A percentile compares a stretch with the other conserved stretches of the same genome.
phyloP scores from a whole-genome alignment of 2,888 invertebrate species.

The Aquatica leii region DNA sequence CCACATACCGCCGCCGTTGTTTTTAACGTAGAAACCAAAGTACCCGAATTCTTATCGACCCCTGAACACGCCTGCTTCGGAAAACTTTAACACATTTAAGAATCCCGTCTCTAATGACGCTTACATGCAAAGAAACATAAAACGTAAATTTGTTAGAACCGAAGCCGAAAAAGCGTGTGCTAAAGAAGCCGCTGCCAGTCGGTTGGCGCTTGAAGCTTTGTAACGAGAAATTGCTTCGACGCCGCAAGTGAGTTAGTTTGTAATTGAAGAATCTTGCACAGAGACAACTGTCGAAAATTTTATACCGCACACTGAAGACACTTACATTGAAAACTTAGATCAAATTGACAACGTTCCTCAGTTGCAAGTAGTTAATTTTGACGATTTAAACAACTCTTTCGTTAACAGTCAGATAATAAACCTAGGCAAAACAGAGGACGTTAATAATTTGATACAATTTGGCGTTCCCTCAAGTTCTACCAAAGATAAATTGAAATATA shows the following conservation, averaged over 20 bases:
- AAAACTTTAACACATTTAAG: slow-evolving; percentile 16
- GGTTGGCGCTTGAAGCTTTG: slow-evolving; percentile 59
- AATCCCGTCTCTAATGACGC: slow-evolving; percentile 38
- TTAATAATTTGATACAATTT: slow-evolving; percentile 38
- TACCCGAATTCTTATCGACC: slow-evolving; percentile 53
- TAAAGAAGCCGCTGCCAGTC: slow-evolving; percentile 60
- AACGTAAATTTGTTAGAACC: slow-evolving; percentile 50
- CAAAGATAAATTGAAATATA: slow-evolving; percentile 53
- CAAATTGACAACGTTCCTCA: slow-evolving; percentile 42
- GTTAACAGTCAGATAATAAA: slow-evolving; percentile 40
- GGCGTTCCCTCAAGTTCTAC: slow-evolving; percentile 26
- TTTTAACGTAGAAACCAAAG: slow-evolving; percentile 58
- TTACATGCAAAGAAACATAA: slow-evolving; percentile 49
- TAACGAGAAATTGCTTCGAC: slow-evolving; percentile 59
- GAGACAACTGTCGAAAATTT: slow-evolving; percentile 59
- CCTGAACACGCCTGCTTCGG: slow-evolving; percentile 35
- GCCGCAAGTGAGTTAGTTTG: slow-evolving; percentile 55
- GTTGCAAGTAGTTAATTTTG: slow-evolving; percentile 47
- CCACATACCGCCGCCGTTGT: slow-evolving; percentile 55
- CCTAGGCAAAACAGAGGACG: slow-evolving; percentile 28
- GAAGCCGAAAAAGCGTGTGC: slow-evolving; percentile 59
- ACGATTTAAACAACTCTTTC: slow-evolving; percentile 43
- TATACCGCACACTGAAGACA: slow-evolving; percentile 51
- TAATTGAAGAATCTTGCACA: slow-evolving; percentile 58
- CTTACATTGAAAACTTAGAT: slow-evolving; percentile 44